These are phyloP conservation scores for Myathropa florea DNA, from an alignment of 2,888 invertebrate species.

Conservation along the genomic window DNA sequence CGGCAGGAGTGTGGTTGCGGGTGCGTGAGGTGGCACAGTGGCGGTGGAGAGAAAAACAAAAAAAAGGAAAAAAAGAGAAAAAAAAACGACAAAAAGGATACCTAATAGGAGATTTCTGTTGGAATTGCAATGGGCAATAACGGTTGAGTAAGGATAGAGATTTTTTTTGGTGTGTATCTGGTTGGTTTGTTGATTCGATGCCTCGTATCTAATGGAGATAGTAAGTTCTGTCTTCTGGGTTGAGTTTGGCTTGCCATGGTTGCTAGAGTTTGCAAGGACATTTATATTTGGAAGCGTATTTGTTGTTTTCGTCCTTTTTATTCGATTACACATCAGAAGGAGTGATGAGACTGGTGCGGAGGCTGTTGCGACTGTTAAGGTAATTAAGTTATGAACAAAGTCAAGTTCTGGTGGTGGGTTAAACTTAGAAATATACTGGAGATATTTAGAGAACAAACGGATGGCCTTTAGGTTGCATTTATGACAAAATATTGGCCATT, in stretches of 20 bases:
- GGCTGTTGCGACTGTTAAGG: slow-evolving; percentile 9
- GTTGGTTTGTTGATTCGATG: slow-evolving; percentile 56
- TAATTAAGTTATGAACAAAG: slow-evolving; percentile 32
- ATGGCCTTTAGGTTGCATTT: no score
- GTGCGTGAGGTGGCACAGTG: neutral
- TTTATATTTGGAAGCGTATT: slow-evolving; percentile 21
- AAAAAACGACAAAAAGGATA: slow-evolving; percentile 45
- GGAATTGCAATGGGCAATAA: slow-evolving; percentile 69
- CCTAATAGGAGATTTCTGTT: slow-evolving; percentile 60
- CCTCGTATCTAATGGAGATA: slow-evolving; percentile 58
- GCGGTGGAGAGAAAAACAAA: neutral
- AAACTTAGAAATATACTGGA: neutral
- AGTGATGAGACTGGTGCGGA: neutral
- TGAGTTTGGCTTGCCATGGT: neutral
- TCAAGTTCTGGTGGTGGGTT: neutral
- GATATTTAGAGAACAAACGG: no score
- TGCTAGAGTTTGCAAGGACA: slow-evolving; percentile 40
- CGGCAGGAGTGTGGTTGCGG: neutral
- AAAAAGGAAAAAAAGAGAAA: neutral
- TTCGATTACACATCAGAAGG: neutral
- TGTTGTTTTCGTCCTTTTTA: slow-evolving; percentile 5
- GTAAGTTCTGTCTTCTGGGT: slow-evolving; percentile 38
- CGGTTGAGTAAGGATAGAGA: slow-evolving; percentile 58
- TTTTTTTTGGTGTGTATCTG: slow-evolving; percentile 22
- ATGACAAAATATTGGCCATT: no score